phyloP scores from a whole-genome alignment of 2,888 invertebrate genomes.

The Trileptium ribeirensis region DNA sequence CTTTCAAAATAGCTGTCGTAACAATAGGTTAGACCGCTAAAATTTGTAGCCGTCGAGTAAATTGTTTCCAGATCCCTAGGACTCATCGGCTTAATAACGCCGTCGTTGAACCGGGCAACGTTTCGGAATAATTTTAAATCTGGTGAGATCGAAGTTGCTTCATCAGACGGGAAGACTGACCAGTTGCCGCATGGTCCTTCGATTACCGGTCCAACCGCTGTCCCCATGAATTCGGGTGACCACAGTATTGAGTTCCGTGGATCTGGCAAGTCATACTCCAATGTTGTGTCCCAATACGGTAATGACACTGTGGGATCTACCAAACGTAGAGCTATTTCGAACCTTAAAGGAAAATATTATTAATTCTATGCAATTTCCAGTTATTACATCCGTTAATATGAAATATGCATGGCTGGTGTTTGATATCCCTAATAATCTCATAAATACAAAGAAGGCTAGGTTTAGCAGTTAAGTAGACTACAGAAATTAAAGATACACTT shows the following conservation, averaged over 20 bases:
- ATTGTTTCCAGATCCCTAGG: constrained; percentile 22
- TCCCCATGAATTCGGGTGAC: constrained; percentile 43
- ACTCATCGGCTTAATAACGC: constrained; percentile 12
- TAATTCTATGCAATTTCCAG: not conserved
- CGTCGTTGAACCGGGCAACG: constrained; percentile 23
- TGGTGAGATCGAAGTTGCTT: constrained; percentile 30
- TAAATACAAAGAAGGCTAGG: no score
- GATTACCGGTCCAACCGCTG: constrained; percentile 45
- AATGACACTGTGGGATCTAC: not conserved
- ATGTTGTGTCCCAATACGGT: constrained; percentile 17
- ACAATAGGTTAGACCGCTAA: constrained; percentile 24
- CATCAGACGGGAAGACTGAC: no score
- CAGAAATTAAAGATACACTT: no score
- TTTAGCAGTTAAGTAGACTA: no score
- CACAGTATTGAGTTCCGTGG: constrained; percentile 44
- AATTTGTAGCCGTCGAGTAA: not conserved
- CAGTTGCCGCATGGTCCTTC: constrained; percentile 51
- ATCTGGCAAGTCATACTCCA: constrained; percentile 42
- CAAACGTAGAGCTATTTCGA: not conserved
- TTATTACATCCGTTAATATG: no score
- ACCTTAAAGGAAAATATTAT: no score
- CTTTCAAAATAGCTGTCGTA: constrained; percentile 42
- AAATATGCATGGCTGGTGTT: no score
- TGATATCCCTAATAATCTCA: no score
- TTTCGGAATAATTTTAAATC: constrained; percentile 15